Conservation (phyloP, 2,113 vertebrate species). For the Stegastes partitus region DNA sequence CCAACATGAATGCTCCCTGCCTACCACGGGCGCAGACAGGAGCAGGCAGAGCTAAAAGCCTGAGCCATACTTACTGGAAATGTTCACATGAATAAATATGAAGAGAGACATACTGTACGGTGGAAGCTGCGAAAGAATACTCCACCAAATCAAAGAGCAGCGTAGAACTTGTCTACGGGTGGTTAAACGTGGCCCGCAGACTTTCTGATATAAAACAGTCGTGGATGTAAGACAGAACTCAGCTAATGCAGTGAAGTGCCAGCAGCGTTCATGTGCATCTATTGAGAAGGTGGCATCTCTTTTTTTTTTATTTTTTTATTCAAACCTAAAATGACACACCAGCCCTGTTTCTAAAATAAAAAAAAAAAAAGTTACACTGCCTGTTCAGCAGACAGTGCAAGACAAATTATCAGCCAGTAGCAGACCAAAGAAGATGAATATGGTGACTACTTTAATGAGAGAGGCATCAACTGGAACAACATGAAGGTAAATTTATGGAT, state of each 20-base stretch:
- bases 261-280: constrained; percentile 17
- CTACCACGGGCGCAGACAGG: neutral
- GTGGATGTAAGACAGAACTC: constrained; percentile 3
- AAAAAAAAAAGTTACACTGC: constrained; percentile 6
- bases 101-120: constrained; percentile 1
- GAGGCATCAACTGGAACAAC: neutral
- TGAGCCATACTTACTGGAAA: constrained; percentile 23
- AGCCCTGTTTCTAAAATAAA: neutral
- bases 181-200: constrained; percentile 46
- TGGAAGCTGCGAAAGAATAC: constrained; percentile 24
- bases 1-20: neutral
- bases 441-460: neutral
- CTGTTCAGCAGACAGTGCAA: constrained; percentile 10
- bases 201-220: constrained; percentile 15
- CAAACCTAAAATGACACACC: neutral
- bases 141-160: constrained; percentile 24
- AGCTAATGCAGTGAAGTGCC: constrained; percentile 31
- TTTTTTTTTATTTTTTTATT: neutral
- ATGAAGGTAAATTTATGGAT: neutral
- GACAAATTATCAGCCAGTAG: neutral
- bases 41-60: constrained; percentile 40
- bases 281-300: constrained; percentile 5
- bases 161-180: constrained; percentile 22
- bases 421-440: neutral
- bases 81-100: constrained; percentile 51